Evolutionary conservation across 2,797 vertebrate genomes (phyloP).

Genomic region (Enteromius radiatus): DNA sequence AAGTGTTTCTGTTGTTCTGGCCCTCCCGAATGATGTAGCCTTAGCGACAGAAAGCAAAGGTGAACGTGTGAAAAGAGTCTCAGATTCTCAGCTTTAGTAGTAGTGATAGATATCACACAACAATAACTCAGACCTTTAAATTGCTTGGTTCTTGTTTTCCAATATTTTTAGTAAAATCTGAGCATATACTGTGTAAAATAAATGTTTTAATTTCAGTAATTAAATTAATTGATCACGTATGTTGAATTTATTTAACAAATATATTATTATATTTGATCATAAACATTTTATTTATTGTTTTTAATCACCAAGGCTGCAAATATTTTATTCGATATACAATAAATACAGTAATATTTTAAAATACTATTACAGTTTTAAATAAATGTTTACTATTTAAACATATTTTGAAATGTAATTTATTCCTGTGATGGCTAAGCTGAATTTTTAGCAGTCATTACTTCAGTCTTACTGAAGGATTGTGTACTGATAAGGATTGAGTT

Average conservation of each 20-base stretch:
- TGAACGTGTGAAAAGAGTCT: not conserved
- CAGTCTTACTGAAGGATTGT: not conserved
- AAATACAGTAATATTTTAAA: not conserved
- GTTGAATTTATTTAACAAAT: not conserved
- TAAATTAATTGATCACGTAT: not conserved
- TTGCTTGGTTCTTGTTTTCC: not conserved
- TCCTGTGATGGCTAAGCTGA: not conserved
- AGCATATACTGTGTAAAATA: not conserved
- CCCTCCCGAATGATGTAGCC: not conserved
- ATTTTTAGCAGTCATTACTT: not conserved
- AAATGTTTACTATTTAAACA: not conserved
- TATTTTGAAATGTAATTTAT: not conserved
- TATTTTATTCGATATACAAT: not conserved
- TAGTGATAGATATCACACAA: not conserved
- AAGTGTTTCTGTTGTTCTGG: slow-evolving; percentile 33
- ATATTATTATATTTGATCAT: not conserved
- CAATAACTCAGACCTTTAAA: not conserved
- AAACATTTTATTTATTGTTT: not conserved
- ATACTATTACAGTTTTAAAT: not conserved
- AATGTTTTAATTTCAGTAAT: not conserved
- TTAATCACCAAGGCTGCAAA: not conserved
- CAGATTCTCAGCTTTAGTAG: not conserved
- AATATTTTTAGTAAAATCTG: not conserved
- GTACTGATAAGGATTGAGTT: too few species aligned
- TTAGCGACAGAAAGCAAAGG: not conserved